Conservation (phyloP, 1,140 invertebrate species). For the Drosophila nikananu region DNA sequence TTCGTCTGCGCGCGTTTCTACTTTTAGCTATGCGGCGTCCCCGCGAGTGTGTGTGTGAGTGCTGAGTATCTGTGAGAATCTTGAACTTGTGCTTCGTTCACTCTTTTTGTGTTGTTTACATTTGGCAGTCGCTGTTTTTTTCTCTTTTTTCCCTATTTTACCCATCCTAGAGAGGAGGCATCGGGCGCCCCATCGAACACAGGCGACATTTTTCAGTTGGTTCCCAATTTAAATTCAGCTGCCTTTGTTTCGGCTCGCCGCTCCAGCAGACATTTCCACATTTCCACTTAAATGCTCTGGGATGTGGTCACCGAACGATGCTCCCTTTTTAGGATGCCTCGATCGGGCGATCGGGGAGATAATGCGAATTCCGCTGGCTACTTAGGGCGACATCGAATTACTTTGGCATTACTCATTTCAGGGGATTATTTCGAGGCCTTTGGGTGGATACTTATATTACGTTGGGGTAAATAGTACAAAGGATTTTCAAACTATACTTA, state of each 20-base stretch:
- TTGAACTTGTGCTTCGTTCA: conserved; percentile 78
- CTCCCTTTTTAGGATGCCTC: conserved; percentile 43
- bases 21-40: conserved; percentile 58
- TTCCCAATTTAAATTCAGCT: conserved; percentile 70
- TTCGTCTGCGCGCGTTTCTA: conserved; percentile 67
- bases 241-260: conserved; percentile 49
- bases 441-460: background rate
- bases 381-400: conserved; percentile 61
- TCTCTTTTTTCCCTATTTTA: conserved; percentile 5
- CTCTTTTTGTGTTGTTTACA: conserved; percentile 69
- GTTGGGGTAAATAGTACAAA: background rate
- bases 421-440: background rate
- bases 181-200: conserved; percentile 53
- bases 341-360: conserved; percentile 29
- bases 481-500: background rate
- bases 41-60: conserved; percentile 17
- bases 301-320: conserved; percentile 67
- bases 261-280: conserved; percentile 72
- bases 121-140: conserved; percentile 37
- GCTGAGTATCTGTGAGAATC: conserved; percentile 71
- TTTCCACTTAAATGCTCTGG: conserved; percentile 71
- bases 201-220: conserved; percentile 69
- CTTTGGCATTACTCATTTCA: conserved; percentile 66
- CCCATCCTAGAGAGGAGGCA: conserved; percentile 37
- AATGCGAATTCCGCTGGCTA: conserved; percentile 62